These are phyloP conservation scores for Kryphioiulus occultus DNA, from an alignment of 2,888 invertebrate genomes.

Conservation along the genomic window DNA sequence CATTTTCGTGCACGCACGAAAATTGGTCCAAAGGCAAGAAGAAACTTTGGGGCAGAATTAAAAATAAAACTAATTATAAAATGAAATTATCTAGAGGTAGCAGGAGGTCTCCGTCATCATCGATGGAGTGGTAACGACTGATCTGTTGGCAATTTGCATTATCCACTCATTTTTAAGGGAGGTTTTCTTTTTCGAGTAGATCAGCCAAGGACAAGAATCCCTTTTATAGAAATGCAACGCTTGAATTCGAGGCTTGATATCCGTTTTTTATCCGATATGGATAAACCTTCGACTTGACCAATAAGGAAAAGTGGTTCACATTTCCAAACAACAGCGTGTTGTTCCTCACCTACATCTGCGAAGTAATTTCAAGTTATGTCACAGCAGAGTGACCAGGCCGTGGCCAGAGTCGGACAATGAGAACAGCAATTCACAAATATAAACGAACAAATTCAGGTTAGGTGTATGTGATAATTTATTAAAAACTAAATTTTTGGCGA, in stretches of 20 bases:
- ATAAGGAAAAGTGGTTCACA: constrained; percentile 35
- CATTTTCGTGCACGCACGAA: not conserved
- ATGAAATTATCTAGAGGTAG: not conserved
- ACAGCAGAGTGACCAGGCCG: not conserved
- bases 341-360: not conserved
- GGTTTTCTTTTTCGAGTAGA: constrained; percentile 25
- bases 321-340: not conserved
- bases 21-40: not conserved
- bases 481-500: too few relatives aligned
- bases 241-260: not conserved
- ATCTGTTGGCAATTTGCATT: constrained; percentile 17
- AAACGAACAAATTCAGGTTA: too few relatives aligned
- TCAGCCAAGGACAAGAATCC: constrained; percentile 35
- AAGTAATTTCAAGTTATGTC: not conserved
- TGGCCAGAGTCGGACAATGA: not conserved
- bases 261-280: not conserved
- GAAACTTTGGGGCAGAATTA: not conserved
- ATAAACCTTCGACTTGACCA: constrained; percentile 35
- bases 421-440: not conserved
- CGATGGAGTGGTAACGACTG: not conserved
- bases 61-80: not conserved
- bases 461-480: too few relatives aligned
- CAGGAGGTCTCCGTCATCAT: not conserved
- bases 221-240: constrained; percentile 37
- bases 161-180: constrained; percentile 35